Base-by-base conservation (phyloP, 2,888 invertebrate genomes). In the Lacanobia oleracea region DNA sequence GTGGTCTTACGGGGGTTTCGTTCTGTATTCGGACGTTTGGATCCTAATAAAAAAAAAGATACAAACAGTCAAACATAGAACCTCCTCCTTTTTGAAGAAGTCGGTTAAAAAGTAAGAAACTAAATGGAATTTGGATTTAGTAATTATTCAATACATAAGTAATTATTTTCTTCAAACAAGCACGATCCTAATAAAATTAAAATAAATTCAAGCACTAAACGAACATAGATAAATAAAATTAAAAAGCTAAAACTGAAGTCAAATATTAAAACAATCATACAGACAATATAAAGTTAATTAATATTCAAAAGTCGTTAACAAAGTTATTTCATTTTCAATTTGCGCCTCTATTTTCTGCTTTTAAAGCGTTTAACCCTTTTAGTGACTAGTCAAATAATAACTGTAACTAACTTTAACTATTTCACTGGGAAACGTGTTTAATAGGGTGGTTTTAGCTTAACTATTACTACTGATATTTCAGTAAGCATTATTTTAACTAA, bases 281-380 rank as follows among this genome's bases (percentile, higher is more conserved):
- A 67, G 16, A 70, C 53, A 68, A 61, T 60, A 16, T 67, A 77
- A 83, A 79, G 72, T 85, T 88, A 84, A 87, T 89, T 88, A 87
- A 87, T 86, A 88, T 90, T 88, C 84, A 82, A 83, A 88, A 88
- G 79, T 87, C 81, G 84, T 82, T 86, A 85, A 85, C 85, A 81
- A 85, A 86, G 83, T 87, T 88, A 88, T 87, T 86, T 84, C 80
- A 86, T 87, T 88, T 88, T 87, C 87, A 87, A 87, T 89, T 87
- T 82, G 83, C 70, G 77, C 80, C 79, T 86, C 83, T 88, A 86
- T 89, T 88, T 83, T 76, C 74, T 70, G 70, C 75, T 73, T 79
- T 75, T 75, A 81, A 85, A 86, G 75, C 82, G 74, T 86, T 88
- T 79, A 88, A 87, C 89, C 90, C 88, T 88, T 87, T 87, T 82